Evolutionary conservation across 1,140 invertebrate genomes (phyloP).

Genomic region (Dreissena polymorpha): DNA sequence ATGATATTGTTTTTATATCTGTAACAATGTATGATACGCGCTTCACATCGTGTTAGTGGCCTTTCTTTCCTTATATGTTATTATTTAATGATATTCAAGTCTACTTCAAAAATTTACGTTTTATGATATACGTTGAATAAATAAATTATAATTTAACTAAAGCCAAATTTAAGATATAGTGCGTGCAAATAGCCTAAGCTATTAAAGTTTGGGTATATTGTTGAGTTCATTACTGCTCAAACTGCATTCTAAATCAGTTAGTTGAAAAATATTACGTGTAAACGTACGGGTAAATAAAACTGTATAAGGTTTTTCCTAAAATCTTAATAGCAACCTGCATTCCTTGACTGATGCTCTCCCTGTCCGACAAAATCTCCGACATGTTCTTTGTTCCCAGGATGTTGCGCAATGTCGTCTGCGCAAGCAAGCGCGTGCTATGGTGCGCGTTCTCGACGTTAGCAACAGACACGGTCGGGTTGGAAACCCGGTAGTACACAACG

Average conservation of each 20-base stretch:
- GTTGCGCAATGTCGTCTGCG: slow-evolving; percentile 87
- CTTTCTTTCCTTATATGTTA: too few species aligned
- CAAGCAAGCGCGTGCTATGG: slow-evolving; percentile 81
- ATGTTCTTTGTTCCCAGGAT: slow-evolving; percentile 94
- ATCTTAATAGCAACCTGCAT: slow-evolving; percentile 84
- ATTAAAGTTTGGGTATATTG: too few species aligned
- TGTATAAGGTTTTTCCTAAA: not conserved
- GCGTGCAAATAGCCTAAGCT: too few species aligned
- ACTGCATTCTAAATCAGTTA: not conserved
- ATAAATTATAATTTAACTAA: not conserved
- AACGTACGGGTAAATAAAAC: not conserved
- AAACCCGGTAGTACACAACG: slow-evolving; percentile 93
- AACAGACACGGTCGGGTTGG: slow-evolving; percentile 97
- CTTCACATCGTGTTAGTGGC: too few species aligned
- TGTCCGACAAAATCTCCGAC: slow-evolving; percentile 92
- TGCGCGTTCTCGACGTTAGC: slow-evolving; percentile 98
- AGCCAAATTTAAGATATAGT: not conserved
- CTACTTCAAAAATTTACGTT: too few species aligned
- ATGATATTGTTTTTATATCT: too few species aligned
- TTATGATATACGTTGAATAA: not conserved
- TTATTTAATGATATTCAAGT: too few species aligned
- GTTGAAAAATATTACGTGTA: too few species aligned
- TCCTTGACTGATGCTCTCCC: slow-evolving; percentile 92
- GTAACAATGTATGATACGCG: too few species aligned
- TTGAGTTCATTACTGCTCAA: too few species aligned